These are phyloP conservation scores for Arbacia lixula DNA, from an alignment of 53 echinoderm and acorn worm genomes.

Conservation along the genomic window DNA sequence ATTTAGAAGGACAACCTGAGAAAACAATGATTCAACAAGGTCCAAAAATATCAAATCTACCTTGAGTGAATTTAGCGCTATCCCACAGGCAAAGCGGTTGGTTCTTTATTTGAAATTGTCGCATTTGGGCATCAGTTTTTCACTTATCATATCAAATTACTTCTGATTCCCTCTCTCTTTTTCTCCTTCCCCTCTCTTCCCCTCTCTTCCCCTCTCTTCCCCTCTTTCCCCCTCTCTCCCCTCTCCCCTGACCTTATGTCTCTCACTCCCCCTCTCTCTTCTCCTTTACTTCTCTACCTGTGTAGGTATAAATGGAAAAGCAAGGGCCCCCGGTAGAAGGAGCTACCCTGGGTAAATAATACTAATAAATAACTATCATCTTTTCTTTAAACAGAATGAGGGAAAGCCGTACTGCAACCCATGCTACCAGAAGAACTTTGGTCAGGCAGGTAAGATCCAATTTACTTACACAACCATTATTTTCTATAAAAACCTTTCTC, in stretches of 20 bases:
- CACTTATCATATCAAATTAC: not conserved
- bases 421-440: conserved; percentile 60
- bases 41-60: too few relatives aligned
- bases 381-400: conserved; percentile 14
- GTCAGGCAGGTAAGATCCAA: conserved; percentile 24
- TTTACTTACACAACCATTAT: too few relatives aligned
- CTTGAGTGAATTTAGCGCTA: too few relatives aligned
- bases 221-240: not conserved
- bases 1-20: too few relatives aligned
- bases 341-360: too few relatives aligned
- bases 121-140: not conserved
- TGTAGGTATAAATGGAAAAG: too few relatives aligned
- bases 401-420: conserved; percentile 46
- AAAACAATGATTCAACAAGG: too few relatives aligned
- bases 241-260: not conserved
- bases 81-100: too few relatives aligned
- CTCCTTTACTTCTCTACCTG: not conserved
- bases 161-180: not conserved
- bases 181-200: not conserved
- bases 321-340: too few relatives aligned
- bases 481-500: not conserved
- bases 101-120: too few relatives aligned
- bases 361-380: not conserved
- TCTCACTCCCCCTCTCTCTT: not conserved
- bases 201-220: not conserved